Conservation (phyloP, 30 jellyfish, hydroid and myxozoan species). For the Mastigias papua region DNA sequence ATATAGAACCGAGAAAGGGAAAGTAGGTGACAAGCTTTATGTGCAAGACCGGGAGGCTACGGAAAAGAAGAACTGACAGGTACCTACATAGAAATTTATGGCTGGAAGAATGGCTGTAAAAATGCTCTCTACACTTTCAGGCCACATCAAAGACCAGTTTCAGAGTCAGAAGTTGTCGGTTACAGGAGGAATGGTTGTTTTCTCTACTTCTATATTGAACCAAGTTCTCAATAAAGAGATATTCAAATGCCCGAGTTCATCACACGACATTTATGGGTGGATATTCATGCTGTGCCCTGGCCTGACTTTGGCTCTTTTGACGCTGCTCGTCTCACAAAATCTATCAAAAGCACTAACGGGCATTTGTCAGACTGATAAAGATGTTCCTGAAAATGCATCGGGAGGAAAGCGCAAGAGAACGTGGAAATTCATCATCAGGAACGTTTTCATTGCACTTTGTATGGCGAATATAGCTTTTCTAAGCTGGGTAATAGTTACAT, state of each 20-base stretch:
- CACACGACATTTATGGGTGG: conserved; percentile 43
- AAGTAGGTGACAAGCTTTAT: no score
- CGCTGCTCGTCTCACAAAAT: conserved; percentile 26
- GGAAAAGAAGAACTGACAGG: background rate
- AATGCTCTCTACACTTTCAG: conserved; percentile 11
- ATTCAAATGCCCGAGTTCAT: conserved; percentile 48
- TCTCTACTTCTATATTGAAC: conserved; percentile 31
- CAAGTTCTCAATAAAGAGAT: conserved; percentile 6
- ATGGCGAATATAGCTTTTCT: conserved; percentile 17
- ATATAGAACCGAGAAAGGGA: no score
- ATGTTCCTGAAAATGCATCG: conserved; percentile 18
- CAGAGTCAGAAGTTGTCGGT: conserved; percentile 32
- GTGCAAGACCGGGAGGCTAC: no score
- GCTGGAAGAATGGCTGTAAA: background rate
- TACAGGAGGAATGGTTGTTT: conserved; percentile 1
- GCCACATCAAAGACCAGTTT: background rate
- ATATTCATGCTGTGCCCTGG: conserved; percentile 48
- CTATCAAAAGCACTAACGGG: conserved; percentile 21
- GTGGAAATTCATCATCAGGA: conserved; percentile 21
- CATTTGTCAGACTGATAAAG: conserved; percentile 30
- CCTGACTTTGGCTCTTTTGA: conserved; percentile 10
- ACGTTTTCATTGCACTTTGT: conserved; percentile 12
- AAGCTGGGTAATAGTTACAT: conserved; percentile 36
- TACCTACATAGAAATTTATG: background rate
- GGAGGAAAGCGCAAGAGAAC: conserved; percentile 51